Evolutionary conservation across 53 echinoderm and acorn worm genomes (phyloP), one percentile per base, ranked within the genome.

Genomic region (Astropecten irregularis): DNA sequence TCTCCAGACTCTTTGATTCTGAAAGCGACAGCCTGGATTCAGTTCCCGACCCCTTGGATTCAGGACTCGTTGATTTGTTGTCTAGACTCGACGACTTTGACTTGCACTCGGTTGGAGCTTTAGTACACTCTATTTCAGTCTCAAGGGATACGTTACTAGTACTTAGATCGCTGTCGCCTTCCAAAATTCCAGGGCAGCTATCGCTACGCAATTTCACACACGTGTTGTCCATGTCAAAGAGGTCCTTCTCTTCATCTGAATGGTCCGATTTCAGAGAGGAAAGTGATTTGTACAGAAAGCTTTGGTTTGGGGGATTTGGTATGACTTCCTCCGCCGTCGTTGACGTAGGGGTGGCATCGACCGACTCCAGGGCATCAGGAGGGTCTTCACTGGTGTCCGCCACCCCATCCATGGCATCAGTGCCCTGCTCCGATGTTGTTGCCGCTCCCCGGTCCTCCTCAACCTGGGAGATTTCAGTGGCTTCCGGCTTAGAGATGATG

Each of bases 381-480:
- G 36, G 34, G n/a, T n/a, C n/a, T 10, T 39, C 73, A 73, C 73
- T 39, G 73, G 38, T 74, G 19, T 26, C 57, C 74, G 39, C 15
- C 27, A 56, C 3, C 37, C 74, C 56, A 15, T 74, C 58, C 23
- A 39, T n/a, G 29, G 56, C 25, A 15, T 40, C 74, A 11, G 36
- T 37, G 31, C 53, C 34, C 6, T 42, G 42, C 15, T 55, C 53
- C n/a, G 35, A 34, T 38, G 74, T 40, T 40, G 76, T 69, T 61
- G 68, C 37, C 25, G 83, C 89, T 76, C 57, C 83, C 89, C 82
- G 76, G 67, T 83, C 83, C 76, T 48, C 58, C 42, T n/a, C n/a
- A 37, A 73, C 69, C 73, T 50, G 50, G 23, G 35, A 5, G 49
- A 49, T 62, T 47, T 47, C 50, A 32, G 47, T 64, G 34, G 62